Percentiles rank a stretch among this genome's conserved stretches.
Conservation (phyloP, 2,888 invertebrate genomes). For the Acanthococcus lagerstroemiae region DNA sequence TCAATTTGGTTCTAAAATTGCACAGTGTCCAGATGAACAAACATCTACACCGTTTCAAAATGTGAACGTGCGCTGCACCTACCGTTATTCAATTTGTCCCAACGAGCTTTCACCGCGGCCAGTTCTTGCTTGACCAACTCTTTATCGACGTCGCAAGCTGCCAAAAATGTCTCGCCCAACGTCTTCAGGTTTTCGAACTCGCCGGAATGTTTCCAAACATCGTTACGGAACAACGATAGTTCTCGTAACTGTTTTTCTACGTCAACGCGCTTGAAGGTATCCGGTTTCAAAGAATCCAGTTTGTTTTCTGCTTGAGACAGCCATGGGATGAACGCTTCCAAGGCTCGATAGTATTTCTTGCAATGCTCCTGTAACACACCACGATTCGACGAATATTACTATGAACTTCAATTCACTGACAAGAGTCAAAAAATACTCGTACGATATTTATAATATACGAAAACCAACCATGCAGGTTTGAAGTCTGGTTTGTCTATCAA, state of each 20-base stretch:
- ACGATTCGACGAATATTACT: slow-evolving; percentile 9
- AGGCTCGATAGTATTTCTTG: slow-evolving; percentile 75
- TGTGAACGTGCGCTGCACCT: too few species aligned
- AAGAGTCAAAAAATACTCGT: not conserved
- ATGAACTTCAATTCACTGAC: not conserved
- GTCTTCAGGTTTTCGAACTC: slow-evolving; percentile 83
- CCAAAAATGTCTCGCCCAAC: slow-evolving; percentile 77
- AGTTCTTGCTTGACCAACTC: slow-evolving; percentile 77
- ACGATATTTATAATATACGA: not conserved
- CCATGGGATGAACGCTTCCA: slow-evolving; percentile 82
- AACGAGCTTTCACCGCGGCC: slow-evolving; percentile 68
- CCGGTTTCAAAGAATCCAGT: slow-evolving; percentile 63
- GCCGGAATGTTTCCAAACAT: slow-evolving; percentile 85
- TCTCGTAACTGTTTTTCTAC: slow-evolving; percentile 81
- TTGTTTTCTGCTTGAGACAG: slow-evolving; percentile 76
- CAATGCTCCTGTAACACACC: slow-evolving; percentile 63
- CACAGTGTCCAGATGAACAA: too few species aligned
- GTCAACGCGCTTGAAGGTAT: slow-evolving; percentile 72
- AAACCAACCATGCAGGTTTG: slow-evolving; percentile 66
- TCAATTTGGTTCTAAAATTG: too few species aligned
- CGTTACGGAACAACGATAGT: slow-evolving; percentile 78
- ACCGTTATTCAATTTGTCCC: slow-evolving; percentile 85
- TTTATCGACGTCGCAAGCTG: slow-evolving; percentile 81
- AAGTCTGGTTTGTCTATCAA: slow-evolving; percentile 72
- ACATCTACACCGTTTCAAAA: too few species aligned